phyloP scores from a whole-genome alignment of 92 coral and sea anemone genomes.

The Porites rus region DNA sequence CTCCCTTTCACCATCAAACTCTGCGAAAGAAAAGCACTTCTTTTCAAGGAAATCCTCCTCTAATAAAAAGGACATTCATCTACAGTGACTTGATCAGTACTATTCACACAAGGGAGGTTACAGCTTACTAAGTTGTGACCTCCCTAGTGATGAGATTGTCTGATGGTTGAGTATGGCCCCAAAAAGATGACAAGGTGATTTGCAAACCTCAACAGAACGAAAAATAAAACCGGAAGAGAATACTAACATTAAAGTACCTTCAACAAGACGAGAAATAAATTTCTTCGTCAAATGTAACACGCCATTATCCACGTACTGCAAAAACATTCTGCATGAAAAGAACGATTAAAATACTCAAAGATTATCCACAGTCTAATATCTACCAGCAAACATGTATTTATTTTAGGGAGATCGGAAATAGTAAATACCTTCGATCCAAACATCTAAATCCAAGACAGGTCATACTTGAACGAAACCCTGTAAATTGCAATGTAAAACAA shows the following conservation, averaged over 20 bases:
- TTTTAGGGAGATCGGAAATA: background rate
- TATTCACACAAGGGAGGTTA: too few species aligned
- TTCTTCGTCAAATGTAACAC: slow-evolving; percentile 80
- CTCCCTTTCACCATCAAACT: slow-evolving; percentile 74
- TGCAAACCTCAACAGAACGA: background rate
- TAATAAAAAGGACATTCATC: background rate
- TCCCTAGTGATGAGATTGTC: too few species aligned
- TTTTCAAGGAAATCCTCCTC: background rate
- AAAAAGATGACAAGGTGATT: background rate
- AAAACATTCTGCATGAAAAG: slow-evolving; percentile 76
- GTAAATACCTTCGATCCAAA: slow-evolving; percentile 77
- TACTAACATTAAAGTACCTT: slow-evolving; percentile 58
- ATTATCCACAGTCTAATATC: background rate
- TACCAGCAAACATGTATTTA: background rate
- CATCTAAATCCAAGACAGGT: slow-evolving; percentile 89
- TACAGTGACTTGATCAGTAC: background rate
- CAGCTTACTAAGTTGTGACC: too few species aligned
- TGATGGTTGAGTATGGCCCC: background rate
- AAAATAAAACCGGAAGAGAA: background rate
- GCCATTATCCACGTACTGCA: slow-evolving; percentile 90
- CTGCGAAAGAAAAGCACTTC: slow-evolving; percentile 53
- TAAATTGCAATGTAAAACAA: background rate
- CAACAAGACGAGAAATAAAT: slow-evolving; percentile 88
- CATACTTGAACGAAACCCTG: slow-evolving; percentile 90
- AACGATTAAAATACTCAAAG: background rate